Conservation (phyloP, 2,797 vertebrate genomes). For the Fistularia commersonii region DNA sequence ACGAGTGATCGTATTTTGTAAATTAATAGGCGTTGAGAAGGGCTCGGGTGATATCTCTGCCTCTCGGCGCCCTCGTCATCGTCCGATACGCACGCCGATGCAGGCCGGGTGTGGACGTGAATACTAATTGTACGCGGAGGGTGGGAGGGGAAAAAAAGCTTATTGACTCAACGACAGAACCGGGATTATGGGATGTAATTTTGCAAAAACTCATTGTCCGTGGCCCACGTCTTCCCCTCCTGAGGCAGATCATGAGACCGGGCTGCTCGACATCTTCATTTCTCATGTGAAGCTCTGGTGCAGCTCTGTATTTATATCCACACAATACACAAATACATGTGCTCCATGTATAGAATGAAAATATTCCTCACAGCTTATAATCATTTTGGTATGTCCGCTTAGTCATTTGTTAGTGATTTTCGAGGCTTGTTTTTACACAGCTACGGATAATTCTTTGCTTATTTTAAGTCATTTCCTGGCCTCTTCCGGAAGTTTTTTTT, state of each 20-base stretch:
- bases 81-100: conserved; percentile 33
- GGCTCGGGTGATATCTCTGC: conserved; percentile 32
- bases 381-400: too few relatives aligned
- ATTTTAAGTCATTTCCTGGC: too few relatives aligned
- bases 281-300: too few relatives aligned
- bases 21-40: conserved; percentile 54
- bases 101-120: conserved; percentile 41
- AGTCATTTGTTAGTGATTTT: too few relatives aligned
- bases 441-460: too few relatives aligned
- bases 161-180: conserved; percentile 35
- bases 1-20: conserved; percentile 30
- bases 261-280: too few relatives aligned
- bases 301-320: too few relatives aligned
- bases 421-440: too few relatives aligned
- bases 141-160: conserved; percentile 33
- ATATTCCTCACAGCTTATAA: too few relatives aligned
- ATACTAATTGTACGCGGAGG: conserved; percentile 49
- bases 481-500: too few relatives aligned
- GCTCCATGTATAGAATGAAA: too few relatives aligned
- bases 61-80: conserved; percentile 43
- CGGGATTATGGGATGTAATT: conserved; percentile 31
- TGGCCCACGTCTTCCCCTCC: conserved; percentile 18
- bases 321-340: too few relatives aligned
- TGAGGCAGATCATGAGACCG: conserved; percentile 9
- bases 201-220: conserved; percentile 32